Conservation (phyloP, 2,888 invertebrate genomes). For the Urechis unicinctus region DNA sequence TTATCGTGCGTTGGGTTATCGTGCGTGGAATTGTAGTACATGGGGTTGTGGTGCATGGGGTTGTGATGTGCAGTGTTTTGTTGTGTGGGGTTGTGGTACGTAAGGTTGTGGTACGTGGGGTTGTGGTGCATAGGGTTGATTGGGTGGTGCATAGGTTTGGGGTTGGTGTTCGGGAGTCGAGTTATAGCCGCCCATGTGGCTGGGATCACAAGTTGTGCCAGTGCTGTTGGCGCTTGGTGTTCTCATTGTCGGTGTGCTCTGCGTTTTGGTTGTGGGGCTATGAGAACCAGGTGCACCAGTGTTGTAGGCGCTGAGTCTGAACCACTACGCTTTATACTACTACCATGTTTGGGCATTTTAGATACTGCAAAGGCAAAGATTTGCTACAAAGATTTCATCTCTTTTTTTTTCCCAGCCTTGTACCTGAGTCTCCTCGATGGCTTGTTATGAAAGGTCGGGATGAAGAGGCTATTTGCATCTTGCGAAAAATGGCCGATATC, state of each 20-base stretch:
- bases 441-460: slow-evolving; percentile 7
- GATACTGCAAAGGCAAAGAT: no score
- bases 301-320: no score
- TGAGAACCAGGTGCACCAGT: no score
- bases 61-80: background rate
- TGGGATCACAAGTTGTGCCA: no score
- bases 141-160: background rate
- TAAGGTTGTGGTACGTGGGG: background rate
- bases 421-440: slow-evolving; percentile 12
- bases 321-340: no score
- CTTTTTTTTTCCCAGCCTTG: no score
- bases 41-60: background rate
- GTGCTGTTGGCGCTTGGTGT: no score
- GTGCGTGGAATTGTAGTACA: background rate
- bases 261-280: no score
- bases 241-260: background rate
- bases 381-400: no score
- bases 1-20: background rate
- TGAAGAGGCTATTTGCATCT: slow-evolving; percentile 6
- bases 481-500: slow-evolving; percentile 1
- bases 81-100: background rate
- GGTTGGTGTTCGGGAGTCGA: no score
- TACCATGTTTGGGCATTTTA: no score
- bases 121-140: background rate
- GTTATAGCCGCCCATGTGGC: no score